phyloP scores from a whole-genome alignment of 2,113 vertebrate species.

The Rhinopithecus roxellana region DNA sequence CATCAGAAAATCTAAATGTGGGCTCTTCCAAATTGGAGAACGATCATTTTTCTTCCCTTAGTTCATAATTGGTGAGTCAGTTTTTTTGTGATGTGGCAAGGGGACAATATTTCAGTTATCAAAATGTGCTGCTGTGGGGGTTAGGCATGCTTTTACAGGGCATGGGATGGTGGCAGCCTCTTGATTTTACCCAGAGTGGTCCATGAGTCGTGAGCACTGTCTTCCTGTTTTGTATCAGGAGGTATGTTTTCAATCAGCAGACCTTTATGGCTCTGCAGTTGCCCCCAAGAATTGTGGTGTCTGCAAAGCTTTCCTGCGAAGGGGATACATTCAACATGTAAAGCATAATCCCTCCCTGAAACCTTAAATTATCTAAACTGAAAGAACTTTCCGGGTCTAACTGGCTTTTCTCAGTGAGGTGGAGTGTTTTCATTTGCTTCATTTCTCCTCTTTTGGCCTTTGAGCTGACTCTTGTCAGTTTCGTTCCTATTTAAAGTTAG shows the following conservation, averaged over 20 bases:
- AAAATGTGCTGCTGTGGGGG: neutral
- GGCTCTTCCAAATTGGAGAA: neutral
- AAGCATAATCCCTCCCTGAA: constrained; percentile 53
- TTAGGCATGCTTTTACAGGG: neutral
- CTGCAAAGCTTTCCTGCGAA: neutral
- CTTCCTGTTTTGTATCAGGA: neutral
- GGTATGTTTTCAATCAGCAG: constrained; percentile 38
- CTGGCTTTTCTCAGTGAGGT: constrained; percentile 61
- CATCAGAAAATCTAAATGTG: neutral
- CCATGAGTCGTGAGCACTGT: neutral
- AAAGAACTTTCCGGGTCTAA: constrained; percentile 39
- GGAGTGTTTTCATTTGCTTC: constrained; percentile 73
- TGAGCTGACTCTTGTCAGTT: constrained; percentile 68
- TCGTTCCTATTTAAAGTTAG: constrained; percentile 77
- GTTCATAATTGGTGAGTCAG: neutral
- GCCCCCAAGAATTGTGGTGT: neutral
- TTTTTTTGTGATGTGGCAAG: neutral
- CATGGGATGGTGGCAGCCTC: neutral
- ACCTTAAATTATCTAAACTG: constrained; percentile 68
- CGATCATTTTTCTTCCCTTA: neutral
- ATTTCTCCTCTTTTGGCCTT: constrained; percentile 59
- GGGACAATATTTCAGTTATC: neutral
- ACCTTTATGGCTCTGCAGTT: neutral
- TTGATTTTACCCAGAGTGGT: neutral
- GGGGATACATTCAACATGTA: constrained; percentile 30